Evolutionary conservation across 2,888 invertebrate species (phyloP).

Genomic region (Acrocera orbiculus): DNA sequence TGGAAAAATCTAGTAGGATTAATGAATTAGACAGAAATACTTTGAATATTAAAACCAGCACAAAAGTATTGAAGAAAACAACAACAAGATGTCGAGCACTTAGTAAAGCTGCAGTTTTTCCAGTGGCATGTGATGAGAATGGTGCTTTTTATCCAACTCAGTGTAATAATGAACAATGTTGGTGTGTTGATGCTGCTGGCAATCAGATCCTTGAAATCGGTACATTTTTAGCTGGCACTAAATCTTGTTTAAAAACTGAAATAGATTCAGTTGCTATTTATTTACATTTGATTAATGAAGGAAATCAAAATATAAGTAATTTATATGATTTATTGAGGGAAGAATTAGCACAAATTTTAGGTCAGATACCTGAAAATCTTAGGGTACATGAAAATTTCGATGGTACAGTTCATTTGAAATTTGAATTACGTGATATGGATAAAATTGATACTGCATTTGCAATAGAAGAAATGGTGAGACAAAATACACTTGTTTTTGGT

Average conservation of each 20-base stretch:
- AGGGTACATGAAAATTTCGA: constrained; percentile 35
- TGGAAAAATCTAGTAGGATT: too few species aligned
- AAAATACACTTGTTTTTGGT: constrained; percentile 21
- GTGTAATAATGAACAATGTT: constrained; percentile 50
- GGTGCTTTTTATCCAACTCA: constrained; percentile 60
- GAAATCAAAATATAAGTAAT: constrained; percentile 33
- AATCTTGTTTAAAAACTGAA: constrained; percentile 43
- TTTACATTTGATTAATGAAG: constrained; percentile 49
- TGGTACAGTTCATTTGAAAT: constrained; percentile 35
- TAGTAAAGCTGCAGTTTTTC: constrained; percentile 28
- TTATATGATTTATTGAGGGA: constrained; percentile 32
- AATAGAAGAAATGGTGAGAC: constrained; percentile 55
- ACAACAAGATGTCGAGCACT: constrained; percentile 33
- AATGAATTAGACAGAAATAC: constrained; percentile 30
- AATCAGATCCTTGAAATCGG: constrained; percentile 45
- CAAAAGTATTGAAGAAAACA: constrained; percentile 19
- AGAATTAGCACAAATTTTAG: constrained; percentile 27
- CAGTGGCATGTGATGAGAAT: constrained; percentile 44
- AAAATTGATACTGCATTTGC: constrained; percentile 65
- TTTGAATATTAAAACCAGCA: constrained; percentile 20
- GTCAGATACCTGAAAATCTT: constrained; percentile 36
- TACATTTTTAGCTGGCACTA: constrained; percentile 39
- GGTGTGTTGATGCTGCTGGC: constrained; percentile 77
- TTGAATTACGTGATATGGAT: constrained; percentile 48
- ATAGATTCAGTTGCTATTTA: constrained; percentile 60